Conservation (phyloP, 2,888 invertebrate species). For the Glaucopsyche alexis region DNA sequence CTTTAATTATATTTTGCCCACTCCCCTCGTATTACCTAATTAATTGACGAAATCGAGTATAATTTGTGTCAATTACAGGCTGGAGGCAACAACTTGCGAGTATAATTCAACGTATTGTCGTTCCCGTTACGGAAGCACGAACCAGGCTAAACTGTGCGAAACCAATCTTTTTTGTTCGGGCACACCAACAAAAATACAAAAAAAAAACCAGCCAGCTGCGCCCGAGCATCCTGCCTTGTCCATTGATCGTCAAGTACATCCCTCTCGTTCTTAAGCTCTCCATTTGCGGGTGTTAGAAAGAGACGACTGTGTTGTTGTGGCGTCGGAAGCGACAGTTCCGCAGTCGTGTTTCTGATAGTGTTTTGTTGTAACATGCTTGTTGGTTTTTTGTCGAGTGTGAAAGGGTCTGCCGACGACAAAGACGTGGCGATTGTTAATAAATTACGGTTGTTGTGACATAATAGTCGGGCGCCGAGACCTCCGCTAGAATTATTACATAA, state of each 20-base stretch:
- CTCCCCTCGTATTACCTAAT: conserved; percentile 42
- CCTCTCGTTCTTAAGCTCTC: conserved; percentile 54
- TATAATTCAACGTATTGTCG: conserved; percentile 59
- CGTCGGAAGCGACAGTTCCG: conserved; percentile 55
- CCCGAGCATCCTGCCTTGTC: conserved; percentile 74
- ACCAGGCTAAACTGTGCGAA: conserved; percentile 69
- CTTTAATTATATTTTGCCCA: conserved; percentile 30
- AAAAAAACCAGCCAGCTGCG: conserved; percentile 76
- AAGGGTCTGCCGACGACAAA: conserved; percentile 51
- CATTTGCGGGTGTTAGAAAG: conserved; percentile 45
- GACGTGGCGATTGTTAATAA: conserved; percentile 58
- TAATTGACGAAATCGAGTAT: conserved; percentile 53
- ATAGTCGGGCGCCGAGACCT: conserved; percentile 38
- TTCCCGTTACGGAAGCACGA: conserved; percentile 69
- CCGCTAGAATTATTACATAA: conserved; percentile 34
- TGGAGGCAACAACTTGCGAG: conserved; percentile 43
- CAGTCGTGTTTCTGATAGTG: conserved; percentile 61
- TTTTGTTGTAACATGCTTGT: conserved; percentile 56
- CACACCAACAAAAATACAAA: conserved; percentile 53
- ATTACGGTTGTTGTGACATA: conserved; percentile 59
- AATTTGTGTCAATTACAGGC: conserved; percentile 57
- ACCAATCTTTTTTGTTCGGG: conserved; percentile 65
- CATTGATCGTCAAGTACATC: conserved; percentile 57
- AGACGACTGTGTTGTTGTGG: conserved; percentile 50
- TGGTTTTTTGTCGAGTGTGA: conserved; percentile 58